These are phyloP conservation scores for Stichodactyla helianthus DNA, from an alignment of 64 coral and sea anemone species.

Conservation along the genomic window DNA sequence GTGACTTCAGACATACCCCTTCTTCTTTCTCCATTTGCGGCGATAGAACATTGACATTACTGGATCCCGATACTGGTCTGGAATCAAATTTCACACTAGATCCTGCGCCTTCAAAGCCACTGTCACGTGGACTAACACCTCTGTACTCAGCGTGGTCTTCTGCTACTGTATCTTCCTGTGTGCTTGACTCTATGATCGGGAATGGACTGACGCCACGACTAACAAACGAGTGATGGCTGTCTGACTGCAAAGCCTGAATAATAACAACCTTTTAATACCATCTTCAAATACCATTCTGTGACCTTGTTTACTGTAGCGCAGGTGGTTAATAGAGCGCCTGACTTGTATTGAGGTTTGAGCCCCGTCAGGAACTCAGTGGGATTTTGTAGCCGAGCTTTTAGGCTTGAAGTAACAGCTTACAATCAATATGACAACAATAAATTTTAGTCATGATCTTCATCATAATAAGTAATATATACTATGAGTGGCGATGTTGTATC, in stretches of 20 bases:
- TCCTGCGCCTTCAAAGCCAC: constrained; percentile 68
- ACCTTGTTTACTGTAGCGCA: too few relatives aligned
- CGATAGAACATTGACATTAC: constrained; percentile 30
- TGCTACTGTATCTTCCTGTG: constrained; percentile 35
- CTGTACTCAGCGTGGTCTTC: constrained; percentile 20
- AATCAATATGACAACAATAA: too few relatives aligned
- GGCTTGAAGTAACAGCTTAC: too few relatives aligned
- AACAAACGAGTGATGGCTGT: constrained; percentile 51
- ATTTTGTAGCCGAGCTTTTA: too few relatives aligned
- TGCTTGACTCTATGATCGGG: constrained; percentile 41
- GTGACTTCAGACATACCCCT: not conserved
- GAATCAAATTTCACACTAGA: constrained; percentile 74
- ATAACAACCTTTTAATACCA: too few relatives aligned
- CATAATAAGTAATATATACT: too few relatives aligned
- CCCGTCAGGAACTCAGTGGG: too few relatives aligned
- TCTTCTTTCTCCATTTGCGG: constrained; percentile 42
- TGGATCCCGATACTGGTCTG: constrained; percentile 47
- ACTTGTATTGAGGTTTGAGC: too few relatives aligned
- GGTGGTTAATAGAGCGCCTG: too few relatives aligned
- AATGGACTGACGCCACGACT: constrained; percentile 52
- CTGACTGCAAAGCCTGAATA: constrained; percentile 27
- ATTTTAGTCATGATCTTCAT: too few relatives aligned
- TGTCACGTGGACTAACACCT: constrained; percentile 59
- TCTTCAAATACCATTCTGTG: not conserved
- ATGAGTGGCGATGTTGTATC: too few relatives aligned